These are phyloP conservation scores for Kryptolebias ocellatus DNA, from an alignment of 2,797 vertebrate species.

Conservation along the genomic window DNA sequence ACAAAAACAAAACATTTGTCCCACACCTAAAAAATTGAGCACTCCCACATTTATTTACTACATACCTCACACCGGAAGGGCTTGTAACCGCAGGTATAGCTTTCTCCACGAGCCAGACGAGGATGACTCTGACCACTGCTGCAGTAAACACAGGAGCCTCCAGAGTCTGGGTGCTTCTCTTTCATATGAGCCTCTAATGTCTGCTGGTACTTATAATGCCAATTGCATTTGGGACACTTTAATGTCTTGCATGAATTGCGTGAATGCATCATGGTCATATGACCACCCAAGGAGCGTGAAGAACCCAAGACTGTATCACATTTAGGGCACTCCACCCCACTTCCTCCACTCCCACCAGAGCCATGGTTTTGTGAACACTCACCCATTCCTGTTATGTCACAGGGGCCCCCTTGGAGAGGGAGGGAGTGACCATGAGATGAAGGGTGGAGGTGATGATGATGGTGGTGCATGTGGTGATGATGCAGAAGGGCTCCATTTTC, in stretches of 20 bases:
- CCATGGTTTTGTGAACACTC: conserved; percentile 90
- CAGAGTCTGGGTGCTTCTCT: conserved; percentile 98
- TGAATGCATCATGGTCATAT: conserved; percentile 99
- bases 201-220: conserved; percentile 99
- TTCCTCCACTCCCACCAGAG: conserved; percentile 82
- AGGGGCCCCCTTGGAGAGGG: conserved; percentile 88
- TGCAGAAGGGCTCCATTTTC: conserved; percentile 86
- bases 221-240: conserved; percentile 99
- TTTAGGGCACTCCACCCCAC: conserved; percentile 97
- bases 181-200: conserved; percentile 99
- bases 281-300: conserved; percentile 95
- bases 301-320: conserved; percentile 98
- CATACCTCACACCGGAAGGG: conserved; percentile 96
- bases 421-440: conserved; percentile 85
- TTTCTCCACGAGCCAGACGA: conserved; percentile 96
- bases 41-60: conserved; percentile 14
- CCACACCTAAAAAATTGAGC: neutral
- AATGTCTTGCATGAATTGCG: conserved; percentile 99
- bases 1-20: neutral
- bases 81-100: conserved; percentile 99
- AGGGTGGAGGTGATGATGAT: conserved; percentile 88
- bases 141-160: conserved; percentile 94
- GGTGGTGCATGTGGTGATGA: conserved; percentile 85
- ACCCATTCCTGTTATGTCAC: conserved; percentile 88
- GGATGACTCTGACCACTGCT: conserved; percentile 96